phyloP scores from a whole-genome alignment of 2,888 invertebrate genomes.

The Alloplasta piceator region DNA sequence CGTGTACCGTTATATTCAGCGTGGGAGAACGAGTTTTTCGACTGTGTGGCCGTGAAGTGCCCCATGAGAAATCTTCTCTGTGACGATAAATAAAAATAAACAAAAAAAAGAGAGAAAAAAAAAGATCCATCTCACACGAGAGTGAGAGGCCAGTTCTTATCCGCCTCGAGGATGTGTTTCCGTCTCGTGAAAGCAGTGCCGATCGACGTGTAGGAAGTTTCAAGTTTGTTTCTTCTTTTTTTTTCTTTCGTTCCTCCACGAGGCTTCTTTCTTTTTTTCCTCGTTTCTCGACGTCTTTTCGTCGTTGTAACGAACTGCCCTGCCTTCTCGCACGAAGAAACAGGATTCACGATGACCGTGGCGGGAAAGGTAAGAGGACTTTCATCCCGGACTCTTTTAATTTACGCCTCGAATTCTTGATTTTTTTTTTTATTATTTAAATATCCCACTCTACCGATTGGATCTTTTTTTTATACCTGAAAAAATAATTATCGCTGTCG shows the following conservation, averaged over 20 bases:
- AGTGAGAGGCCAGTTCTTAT: conserved; percentile 30
- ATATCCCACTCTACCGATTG: too few relatives aligned
- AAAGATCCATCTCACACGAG: conserved; percentile 21
- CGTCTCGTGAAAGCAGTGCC: conserved; percentile 56
- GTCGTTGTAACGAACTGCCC: conserved; percentile 9
- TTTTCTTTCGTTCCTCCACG: conserved; percentile 3
- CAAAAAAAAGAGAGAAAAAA: conserved; percentile 7
- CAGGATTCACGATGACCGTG: conserved; percentile 76
- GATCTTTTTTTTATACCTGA: too few relatives aligned
- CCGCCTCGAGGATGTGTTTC: conserved; percentile 35
- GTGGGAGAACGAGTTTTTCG: conserved; percentile 64
- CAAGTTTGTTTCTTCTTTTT: conserved; percentile 24
- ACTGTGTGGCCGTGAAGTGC: conserved; percentile 62
- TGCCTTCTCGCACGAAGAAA: conserved; percentile 64
- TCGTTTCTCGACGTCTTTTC: conserved; percentile 8
- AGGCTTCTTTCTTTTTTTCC: neutral
- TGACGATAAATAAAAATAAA: conserved; percentile 38
- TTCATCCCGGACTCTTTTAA: conserved; percentile 35
- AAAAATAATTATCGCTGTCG: too few relatives aligned
- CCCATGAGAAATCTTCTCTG: conserved; percentile 41
- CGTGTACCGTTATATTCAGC: conserved; percentile 24
- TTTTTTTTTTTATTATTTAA: too few relatives aligned
- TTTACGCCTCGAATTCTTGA: neutral
- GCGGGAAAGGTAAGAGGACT: conserved; percentile 77
- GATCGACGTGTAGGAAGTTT: conserved; percentile 33